Base-by-base conservation (phyloP, 2,797 vertebrate genomes). In the Oryzias sinensis region DNA sequence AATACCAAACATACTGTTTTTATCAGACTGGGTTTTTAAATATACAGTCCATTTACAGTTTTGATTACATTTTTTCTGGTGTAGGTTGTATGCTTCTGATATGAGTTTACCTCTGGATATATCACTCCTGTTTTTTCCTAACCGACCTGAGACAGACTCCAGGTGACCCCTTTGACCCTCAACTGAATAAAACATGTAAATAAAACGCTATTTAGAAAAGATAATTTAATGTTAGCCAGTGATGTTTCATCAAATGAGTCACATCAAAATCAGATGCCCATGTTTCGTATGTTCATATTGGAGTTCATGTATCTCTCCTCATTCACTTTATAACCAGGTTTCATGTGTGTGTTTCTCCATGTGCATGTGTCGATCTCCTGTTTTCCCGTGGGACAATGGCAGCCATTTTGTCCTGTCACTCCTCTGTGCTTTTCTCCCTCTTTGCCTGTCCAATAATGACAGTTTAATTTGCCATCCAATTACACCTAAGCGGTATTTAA, bases 381-480 rank as follows among this genome's bases (percentile, higher is more conserved):
- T 80, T 78, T 68, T 71, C 85, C 87, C 90, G 41, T 22, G 68
- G 80, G 89, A 87, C 57, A 80, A 43, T 13, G 43, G 45, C 49
- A 47, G 85, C 74, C 84, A 86, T 86, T 83, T 82, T 88, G 83
- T 90, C 79, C 87, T 89, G 87, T 91, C 89, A 91, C 79, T 89
- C 82, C 83, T 76, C 65, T 62, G 61, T 85, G 73, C 71, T 72
- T 81, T 83, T 70, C 41, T 11, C 56, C 54, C 65, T 63, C 70
- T 65, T 59, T 43, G 79, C 87, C 84, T 90, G 89, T 88, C 91
- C 91, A 92, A 92, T 93, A 82, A 93, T 92, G 90, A 90, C 85
- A 83, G 87, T 94, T 94, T 95, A 93, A 95, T 95, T 94, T 93
- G 76, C 91, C 65, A 87, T 89, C 90, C 93, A 93, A 95, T 95